A percentile compares a stretch with the other conserved stretches of the same genome.
phyloP scores from a whole-genome alignment of 2,113 vertebrate genomes.

The Myodes glareolus region DNA sequence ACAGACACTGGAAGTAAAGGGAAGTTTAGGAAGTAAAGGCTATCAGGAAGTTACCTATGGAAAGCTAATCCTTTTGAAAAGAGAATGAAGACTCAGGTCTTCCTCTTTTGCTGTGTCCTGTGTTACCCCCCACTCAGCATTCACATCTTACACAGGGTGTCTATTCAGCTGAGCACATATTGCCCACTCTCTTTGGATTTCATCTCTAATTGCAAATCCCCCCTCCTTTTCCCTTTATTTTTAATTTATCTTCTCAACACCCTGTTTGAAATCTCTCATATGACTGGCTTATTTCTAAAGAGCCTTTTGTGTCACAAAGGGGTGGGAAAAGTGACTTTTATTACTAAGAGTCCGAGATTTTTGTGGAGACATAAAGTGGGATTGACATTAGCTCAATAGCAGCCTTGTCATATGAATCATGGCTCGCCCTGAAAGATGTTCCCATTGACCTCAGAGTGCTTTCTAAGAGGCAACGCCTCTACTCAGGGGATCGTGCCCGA shows the following conservation, averaged over 20 bases:
- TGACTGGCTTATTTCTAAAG: not conserved
- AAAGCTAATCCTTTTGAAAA: not conserved
- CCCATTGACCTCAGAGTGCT: not conserved
- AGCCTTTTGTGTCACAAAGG: not conserved
- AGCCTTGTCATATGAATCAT: not conserved
- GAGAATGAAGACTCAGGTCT: not conserved
- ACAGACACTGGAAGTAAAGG: not conserved
- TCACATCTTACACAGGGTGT: not conserved
- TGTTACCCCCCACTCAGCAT: not conserved
- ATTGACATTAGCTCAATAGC: not conserved
- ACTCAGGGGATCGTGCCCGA: not conserved
- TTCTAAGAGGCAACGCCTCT: not conserved
- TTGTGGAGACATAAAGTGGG: not conserved
- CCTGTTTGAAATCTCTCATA: not conserved
- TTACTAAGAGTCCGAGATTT: constrained; percentile 9
- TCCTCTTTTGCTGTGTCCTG: not conserved
- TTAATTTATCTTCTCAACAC: not conserved
- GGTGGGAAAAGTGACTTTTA: not conserved
- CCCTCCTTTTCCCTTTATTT: not conserved
- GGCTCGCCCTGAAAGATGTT: not conserved
- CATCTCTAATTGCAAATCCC: not conserved
- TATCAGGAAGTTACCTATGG: not conserved
- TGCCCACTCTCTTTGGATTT: not conserved
- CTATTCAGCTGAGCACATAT: not conserved
- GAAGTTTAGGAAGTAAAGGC: too few species aligned